Evolutionary conservation across 2,888 invertebrate genomes (phyloP), one percentile per base, ranked within the genome.

Genomic region (Zygothrica quintamaculata): DNA sequence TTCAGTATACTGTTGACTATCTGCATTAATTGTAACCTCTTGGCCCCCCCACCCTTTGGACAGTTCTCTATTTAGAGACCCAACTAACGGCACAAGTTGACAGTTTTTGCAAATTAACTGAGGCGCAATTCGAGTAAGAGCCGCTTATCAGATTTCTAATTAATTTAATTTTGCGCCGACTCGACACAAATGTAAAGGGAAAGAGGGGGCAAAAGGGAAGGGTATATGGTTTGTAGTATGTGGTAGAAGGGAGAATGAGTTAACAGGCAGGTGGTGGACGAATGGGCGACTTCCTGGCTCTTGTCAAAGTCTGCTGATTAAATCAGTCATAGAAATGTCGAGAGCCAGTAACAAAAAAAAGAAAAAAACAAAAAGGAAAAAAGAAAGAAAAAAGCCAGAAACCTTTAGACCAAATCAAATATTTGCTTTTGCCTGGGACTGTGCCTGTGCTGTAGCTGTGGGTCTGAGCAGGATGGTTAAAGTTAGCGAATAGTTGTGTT

Each of bases 321-420:
- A 87, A 88, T 88, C 86, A 87, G 88, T 88, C 87, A 87, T 87
- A 84, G 84, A 80, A 88, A 82, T 76, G 74, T 77, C 75, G 75
- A 74, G 48, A 75, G 64, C 51, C 64, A 71, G 65, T 65, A 66
- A 22, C 52, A 65, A 65, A 56, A 56, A 43, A 15, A 15, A 33
- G 48, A 40, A 31, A 33, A 55, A 39, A 48, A 60, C 16, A 34
- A 16, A 44, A 9, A 43, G 50, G 4, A 43, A 58, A 42, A 26
- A 18, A 48, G 29, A 46, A 42, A 46, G 71, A 65, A 82, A 85
- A n/a, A n/a, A n/a, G n/a, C n/a, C n/a, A n/a, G n/a, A n/a, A 72
- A 74, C 76, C 74, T 84, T 77, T 86, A 75, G 86, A 84, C 84
- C 84, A 86, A 86, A 81, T 84, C 81, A 86, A 86, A 84, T 84